Conservation (phyloP, 2,797 vertebrate genomes). For the Trachurus trachurus region DNA sequence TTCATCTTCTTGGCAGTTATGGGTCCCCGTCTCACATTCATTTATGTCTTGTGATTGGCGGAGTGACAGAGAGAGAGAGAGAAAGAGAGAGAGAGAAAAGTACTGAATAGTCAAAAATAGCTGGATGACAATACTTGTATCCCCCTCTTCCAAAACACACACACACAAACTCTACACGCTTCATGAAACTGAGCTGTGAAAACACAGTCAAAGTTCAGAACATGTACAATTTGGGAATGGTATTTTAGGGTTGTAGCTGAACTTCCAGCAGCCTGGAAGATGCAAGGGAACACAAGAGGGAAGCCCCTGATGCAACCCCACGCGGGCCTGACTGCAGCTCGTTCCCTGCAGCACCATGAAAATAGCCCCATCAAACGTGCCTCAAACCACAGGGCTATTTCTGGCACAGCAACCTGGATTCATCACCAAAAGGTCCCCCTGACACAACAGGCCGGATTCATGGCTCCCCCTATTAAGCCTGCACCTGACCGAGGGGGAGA, state of each 20-base stretch:
- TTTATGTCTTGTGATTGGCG: conserved; percentile 90
- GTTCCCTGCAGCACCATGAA: conserved; percentile 59
- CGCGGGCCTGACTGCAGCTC: conserved; percentile 51
- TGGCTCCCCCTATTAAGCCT: conserved; percentile 72
- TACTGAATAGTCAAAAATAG: conserved; percentile 50
- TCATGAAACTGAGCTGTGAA: conserved; percentile 51
- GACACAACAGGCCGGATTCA: conserved; percentile 76
- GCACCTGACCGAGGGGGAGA: conserved; percentile 75
- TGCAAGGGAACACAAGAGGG: conserved; percentile 52
- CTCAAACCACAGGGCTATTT: conserved; percentile 78
- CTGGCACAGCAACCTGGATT: conserved; percentile 81
- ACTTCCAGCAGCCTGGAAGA: conserved; percentile 48
- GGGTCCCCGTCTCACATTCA: conserved; percentile 93
- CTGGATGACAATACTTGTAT: conserved; percentile 38
- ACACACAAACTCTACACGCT: conserved; percentile 36
- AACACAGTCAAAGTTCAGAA: conserved; percentile 56
- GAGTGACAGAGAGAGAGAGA: conserved; percentile 22
- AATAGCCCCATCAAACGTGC: conserved; percentile 77
- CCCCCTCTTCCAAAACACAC: conserved; percentile 38
- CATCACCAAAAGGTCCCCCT: conserved; percentile 67
- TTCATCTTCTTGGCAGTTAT: conserved; percentile 93
- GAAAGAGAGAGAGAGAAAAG: conserved; percentile 1
- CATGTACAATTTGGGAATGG: conserved; percentile 12
- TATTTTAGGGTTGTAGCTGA: conserved; percentile 25
- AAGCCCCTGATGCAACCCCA: conserved; percentile 64